phyloP scores from a whole-genome alignment of 2,888 invertebrate genomes.

The Germaria angustata region DNA sequence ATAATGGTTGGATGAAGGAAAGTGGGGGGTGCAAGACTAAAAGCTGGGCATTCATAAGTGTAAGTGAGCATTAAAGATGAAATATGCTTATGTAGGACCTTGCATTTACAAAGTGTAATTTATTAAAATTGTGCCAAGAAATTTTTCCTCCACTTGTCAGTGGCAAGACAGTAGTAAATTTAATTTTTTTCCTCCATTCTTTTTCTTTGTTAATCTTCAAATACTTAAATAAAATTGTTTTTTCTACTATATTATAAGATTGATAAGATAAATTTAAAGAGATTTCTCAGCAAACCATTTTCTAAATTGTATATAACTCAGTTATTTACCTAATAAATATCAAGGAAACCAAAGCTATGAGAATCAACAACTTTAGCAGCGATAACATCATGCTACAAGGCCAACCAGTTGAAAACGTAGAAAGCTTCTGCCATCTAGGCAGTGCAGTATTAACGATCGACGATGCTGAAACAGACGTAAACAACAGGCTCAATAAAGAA shows the following conservation, averaged over 20 bases:
- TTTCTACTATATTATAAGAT: not conserved
- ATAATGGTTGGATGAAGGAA: conserved; percentile 38
- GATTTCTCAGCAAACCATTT: too few relatives aligned
- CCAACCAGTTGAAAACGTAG: too few relatives aligned
- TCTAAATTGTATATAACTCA: too few relatives aligned
- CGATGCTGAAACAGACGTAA: too few relatives aligned
- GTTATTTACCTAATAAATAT: too few relatives aligned
- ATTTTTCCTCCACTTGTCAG: conserved; percentile 53
- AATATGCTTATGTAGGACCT: conserved; percentile 74
- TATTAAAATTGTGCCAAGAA: conserved; percentile 63
- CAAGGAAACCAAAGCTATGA: too few relatives aligned
- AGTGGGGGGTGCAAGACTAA: not conserved
- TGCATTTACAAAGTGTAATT: conserved; percentile 68
- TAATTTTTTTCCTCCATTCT: not conserved
- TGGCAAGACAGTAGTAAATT: conserved; percentile 54
- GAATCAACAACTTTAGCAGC: too few relatives aligned
- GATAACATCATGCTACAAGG: too few relatives aligned
- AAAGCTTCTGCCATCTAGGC: too few relatives aligned
- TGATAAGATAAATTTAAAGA: conserved; percentile 22
- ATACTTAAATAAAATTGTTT: not conserved
- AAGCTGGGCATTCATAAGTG: conserved; percentile 65
- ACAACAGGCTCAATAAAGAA: too few relatives aligned
- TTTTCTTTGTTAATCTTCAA: conserved; percentile 18
- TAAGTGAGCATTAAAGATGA: conserved; percentile 76
- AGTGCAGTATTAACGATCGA: too few relatives aligned